A percentile compares a stretch with the other conserved stretches of the same genome.
These are phyloP conservation scores for Zaprionus capensis DNA, from an alignment of 1,140 invertebrate species.

Conservation along the genomic window DNA sequence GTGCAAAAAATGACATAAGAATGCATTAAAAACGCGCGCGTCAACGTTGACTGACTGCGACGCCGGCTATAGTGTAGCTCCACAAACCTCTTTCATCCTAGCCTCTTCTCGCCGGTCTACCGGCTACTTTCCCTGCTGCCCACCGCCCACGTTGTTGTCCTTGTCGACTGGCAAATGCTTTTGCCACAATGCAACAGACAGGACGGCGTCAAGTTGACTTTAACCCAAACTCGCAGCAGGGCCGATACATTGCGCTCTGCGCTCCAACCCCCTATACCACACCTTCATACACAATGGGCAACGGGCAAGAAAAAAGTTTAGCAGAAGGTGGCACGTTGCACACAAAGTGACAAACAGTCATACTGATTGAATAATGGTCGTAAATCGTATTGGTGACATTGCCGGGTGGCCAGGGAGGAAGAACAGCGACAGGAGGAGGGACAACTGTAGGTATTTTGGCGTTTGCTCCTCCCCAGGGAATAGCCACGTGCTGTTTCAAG, in stretches of 20 bases:
- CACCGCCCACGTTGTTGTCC: constrained; percentile 5
- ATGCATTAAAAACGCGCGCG: constrained; percentile 79
- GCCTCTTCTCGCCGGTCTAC: neutral
- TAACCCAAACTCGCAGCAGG: constrained; percentile 41
- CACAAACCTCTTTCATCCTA: neutral
- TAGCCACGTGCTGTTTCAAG: constrained; percentile 29
- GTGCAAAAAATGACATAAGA: constrained; percentile 81
- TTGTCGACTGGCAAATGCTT: constrained; percentile 66
- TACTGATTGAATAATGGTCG: constrained; percentile 82
- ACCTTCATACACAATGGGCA: constrained; percentile 12
- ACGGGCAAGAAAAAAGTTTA: constrained; percentile 35
- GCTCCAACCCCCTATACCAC: neutral
- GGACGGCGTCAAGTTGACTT: constrained; percentile 79
- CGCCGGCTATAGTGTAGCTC: constrained; percentile 12
- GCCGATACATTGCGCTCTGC: constrained; percentile 27
- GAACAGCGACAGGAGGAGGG: constrained; percentile 11
- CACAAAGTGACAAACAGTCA: constrained; percentile 82
- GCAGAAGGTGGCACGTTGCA: constrained; percentile 40
- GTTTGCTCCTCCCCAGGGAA: neutral
- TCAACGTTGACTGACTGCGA: constrained; percentile 78
- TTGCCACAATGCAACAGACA: constrained; percentile 74
- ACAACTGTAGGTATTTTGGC: neutral
- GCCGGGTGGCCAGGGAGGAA: constrained; percentile 39
- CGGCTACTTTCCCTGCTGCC: too few relatives aligned
- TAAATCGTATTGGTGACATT: constrained; percentile 80